Base-by-base conservation (phyloP, 2,797 vertebrate genomes). In the Phoeniculus purpureus region DNA sequence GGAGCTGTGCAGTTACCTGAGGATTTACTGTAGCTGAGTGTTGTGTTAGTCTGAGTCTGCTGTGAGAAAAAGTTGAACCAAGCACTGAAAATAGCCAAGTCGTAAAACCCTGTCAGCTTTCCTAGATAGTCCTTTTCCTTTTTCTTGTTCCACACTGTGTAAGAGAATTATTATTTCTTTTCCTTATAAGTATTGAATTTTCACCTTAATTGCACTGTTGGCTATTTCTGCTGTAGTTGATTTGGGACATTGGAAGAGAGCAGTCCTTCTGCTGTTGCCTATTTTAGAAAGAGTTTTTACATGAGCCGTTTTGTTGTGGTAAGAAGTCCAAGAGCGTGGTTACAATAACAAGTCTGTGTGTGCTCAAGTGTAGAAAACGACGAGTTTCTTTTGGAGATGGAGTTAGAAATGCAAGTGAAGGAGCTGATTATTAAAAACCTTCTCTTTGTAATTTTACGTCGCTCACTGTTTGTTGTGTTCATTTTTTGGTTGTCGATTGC, bases 271-370 rank as follows among this genome's bases (percentile, higher is more conserved):
- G 10, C 56, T 79, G 79, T 66, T 66, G 18, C 55, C 54, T 61
- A 7, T 60, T 94, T 87, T 62, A 78, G 80, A 78, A 89, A 81
- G 37, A 83, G 62, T 73, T 83, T 93, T 89, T 2, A 62, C 23
- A 7, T 66, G 60, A 81, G 12, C 25, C 54, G 64, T 34, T 86
- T 80, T 74, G 45, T 86, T 13, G 1, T 3, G 3, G n/a, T 67
- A 52, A 59, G 72, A 93, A 93, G 80, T 71, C 23, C 27, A 79
- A 64, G 67, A 76, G 37, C 12, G 3, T 51, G 10, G 10, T 78
- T 81, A 22, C 56, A 71, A 9, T 47, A 74, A 40, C 47, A 66
- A 70, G 66, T 65, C 62, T 50, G 4, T 58, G 9, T 78, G 10
- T 27, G 7, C 79, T 92, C 61, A 59, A 55, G 67, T n/a, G 7